phyloP scores from a whole-genome alignment of 2,113 vertebrate species.

The Agapornis roseicollis region DNA sequence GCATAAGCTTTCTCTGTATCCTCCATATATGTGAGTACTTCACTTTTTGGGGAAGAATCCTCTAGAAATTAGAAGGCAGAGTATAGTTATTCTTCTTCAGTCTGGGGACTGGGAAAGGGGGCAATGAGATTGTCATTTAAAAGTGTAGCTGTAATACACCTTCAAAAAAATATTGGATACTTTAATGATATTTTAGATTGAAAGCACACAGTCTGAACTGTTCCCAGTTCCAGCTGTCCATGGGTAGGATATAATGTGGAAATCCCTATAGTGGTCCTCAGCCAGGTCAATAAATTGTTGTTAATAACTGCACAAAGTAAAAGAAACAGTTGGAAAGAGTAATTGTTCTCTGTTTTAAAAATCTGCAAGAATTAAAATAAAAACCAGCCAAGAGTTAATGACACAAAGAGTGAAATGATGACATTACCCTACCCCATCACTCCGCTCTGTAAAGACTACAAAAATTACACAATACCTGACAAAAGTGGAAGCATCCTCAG shows the following conservation, averaged over 20 bases:
- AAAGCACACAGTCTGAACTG: background rate
- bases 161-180: background rate
- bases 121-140: background rate
- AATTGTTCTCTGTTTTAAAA: background rate
- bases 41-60: background rate
- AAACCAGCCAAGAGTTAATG: background rate
- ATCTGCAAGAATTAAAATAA: background rate
- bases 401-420: background rate
- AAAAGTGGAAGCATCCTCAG: background rate
- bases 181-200: background rate
- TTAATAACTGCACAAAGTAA: background rate
- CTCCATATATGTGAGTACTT: fast-evolving
- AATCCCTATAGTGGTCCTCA: background rate
- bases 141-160: background rate
- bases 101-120: background rate
- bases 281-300: background rate
- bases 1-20: background rate
- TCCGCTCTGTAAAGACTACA: background rate
- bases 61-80: background rate
- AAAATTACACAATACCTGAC: background rate
- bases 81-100: background rate
- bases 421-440: background rate
- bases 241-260: background rate
- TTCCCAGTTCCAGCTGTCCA: background rate
- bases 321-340: background rate